Conservation (phyloP, 2,113 vertebrate species). For the Colossoma macropomum region DNA sequence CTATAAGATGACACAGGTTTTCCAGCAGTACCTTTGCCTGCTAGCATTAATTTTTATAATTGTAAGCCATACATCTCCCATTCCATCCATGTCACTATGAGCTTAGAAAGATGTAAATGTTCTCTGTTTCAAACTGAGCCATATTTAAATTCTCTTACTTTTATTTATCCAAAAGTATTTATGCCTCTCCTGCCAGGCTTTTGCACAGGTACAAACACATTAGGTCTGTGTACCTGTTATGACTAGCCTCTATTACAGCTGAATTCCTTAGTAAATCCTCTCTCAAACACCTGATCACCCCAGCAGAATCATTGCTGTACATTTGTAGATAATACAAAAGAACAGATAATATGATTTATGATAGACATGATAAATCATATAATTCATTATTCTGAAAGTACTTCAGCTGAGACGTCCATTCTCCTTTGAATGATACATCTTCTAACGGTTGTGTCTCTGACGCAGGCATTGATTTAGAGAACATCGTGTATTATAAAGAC, state of each 20-base stretch:
- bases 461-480: conserved; percentile 95
- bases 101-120: neutral
- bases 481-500: conserved; percentile 98
- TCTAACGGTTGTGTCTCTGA: conserved; percentile 49
- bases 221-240: conserved; percentile 35
- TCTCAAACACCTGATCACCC: conserved; percentile 21
- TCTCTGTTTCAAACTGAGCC: conserved; percentile 3
- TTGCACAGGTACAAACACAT: conserved; percentile 12
- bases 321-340: neutral
- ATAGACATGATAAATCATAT: neutral
- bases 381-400: neutral
- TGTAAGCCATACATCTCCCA: no score
- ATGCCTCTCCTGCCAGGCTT: neutral
- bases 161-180: conserved; percentile 20
- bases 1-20: no score
- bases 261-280: conserved; percentile 40
- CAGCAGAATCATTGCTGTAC: neutral
- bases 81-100: neutral
- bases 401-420: neutral
- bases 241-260: conserved; percentile 16
- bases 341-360: neutral
- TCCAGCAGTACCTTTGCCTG: no score
- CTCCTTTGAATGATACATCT: conserved; percentile 8
- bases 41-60: no score
- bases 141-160: neutral